Conservation (phyloP, 2,113 vertebrate species). For the Illadopsis cleaveri region DNA sequence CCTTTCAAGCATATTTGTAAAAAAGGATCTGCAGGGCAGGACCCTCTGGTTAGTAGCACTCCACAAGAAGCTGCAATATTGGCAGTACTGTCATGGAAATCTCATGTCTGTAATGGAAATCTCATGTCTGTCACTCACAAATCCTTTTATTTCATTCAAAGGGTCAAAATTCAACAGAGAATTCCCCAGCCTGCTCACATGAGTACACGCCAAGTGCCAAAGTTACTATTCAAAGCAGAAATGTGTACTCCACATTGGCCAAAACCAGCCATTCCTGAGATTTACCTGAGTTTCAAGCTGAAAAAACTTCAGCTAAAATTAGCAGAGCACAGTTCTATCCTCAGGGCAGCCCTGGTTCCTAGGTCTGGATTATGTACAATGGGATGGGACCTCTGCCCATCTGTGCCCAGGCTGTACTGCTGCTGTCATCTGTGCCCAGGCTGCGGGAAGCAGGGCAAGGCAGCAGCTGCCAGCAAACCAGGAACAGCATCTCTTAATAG, state of each 20-base stretch:
- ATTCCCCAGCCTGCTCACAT: accelerated
- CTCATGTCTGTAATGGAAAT: neutral
- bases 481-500: neutral
- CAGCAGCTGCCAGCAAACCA: neutral
- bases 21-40: neutral
- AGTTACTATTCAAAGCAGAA: neutral
- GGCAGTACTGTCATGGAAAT: neutral
- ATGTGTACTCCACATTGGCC: accelerated
- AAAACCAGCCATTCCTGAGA: neutral
- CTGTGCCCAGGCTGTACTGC: neutral
- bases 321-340: neutral
- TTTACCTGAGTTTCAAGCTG: neutral
- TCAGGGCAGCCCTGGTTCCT: neutral
- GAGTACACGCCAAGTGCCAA: neutral
- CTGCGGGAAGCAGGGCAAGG: accelerated
- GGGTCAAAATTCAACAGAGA: neutral
- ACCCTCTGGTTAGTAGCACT: neutral
- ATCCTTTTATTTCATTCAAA: neutral
- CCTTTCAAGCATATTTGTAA: neutral
- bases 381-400: neutral
- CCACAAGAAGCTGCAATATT: accelerated
- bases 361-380: accelerated
- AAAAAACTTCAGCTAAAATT: neutral
- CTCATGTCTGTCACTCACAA: neutral
- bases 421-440: neutral